These are phyloP conservation scores for Buteo buteo DNA, from an alignment of 2,113 vertebrate species.

Conservation along the genomic window DNA sequence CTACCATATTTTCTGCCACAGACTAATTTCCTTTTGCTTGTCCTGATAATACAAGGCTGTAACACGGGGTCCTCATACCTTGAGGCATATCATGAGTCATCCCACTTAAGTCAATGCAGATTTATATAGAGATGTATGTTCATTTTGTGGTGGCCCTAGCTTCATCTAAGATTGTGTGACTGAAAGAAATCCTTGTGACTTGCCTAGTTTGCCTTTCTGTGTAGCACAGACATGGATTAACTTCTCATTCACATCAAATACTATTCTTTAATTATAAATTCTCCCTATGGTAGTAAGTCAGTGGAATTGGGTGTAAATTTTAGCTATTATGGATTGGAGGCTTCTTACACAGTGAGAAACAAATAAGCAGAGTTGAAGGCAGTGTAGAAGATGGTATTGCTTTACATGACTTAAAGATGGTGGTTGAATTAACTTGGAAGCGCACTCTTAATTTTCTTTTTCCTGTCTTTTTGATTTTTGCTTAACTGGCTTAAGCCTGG, in stretches of 20 bases:
- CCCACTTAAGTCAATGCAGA: neutral
- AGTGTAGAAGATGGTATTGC: neutral
- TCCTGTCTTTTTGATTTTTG: neutral
- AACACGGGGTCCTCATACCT: neutral
- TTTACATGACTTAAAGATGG: neutral
- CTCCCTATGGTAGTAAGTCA: neutral
- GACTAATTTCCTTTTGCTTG: neutral
- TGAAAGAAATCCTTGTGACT: neutral
- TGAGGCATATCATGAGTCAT: neutral
- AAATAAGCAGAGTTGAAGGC: neutral
- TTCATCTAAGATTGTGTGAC: neutral
- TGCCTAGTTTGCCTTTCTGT: neutral
- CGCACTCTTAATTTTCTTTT: neutral
- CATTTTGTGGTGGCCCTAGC: neutral
- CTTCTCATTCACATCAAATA: neutral
- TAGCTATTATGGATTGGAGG: neutral
- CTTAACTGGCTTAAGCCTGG: neutral
- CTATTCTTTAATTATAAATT: neutral
- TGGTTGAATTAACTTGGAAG: neutral
- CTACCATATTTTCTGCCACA: neutral
- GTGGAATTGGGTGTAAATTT: neutral
- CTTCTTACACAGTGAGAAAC: neutral
- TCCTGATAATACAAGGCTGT: neutral
- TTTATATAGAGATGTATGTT: neutral
- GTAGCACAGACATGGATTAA: neutral